A percentile compares a stretch with the other conserved stretches of the same genome.
Conservation (phyloP, 2,113 vertebrate genomes). For the Erinaceus europaeus region DNA sequence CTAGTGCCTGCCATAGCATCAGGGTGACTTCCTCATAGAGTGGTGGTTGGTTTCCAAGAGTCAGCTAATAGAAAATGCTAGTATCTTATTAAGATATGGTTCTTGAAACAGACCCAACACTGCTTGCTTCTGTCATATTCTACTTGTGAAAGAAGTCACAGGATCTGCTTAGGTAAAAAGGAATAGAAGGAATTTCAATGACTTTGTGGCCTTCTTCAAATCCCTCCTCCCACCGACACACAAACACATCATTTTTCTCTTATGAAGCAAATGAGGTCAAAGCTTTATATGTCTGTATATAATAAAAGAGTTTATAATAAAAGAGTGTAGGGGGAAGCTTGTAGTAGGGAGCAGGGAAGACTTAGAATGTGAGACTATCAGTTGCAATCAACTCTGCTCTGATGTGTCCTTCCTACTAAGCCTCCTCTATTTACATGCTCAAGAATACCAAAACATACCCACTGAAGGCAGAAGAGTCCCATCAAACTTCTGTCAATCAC, state of each 20-base stretch:
- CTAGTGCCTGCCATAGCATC: not conserved
- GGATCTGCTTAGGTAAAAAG: not conserved
- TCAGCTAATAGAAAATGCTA: not conserved
- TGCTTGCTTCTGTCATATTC: not conserved
- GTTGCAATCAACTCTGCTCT: not conserved
- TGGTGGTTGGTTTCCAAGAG: not conserved
- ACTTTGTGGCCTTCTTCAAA: not conserved
- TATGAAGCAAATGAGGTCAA: not conserved
- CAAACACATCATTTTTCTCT: not conserved
- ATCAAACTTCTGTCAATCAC: not conserved
- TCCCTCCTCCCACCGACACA: too few species aligned
- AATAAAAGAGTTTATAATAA: not conserved
- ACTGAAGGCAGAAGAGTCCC: not conserved
- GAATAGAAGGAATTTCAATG: not conserved
- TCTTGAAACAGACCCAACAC: not conserved
- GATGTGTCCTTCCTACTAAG: not conserved
- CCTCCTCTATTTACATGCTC: not conserved
- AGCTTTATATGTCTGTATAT: not conserved
- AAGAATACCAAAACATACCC: not conserved
- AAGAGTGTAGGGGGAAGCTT: not conserved
- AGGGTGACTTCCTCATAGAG: not conserved
- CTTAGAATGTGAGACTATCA: not conserved
- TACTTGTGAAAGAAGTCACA: not conserved
- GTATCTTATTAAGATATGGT: not conserved
- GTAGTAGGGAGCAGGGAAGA: not conserved